These are phyloP conservation scores for Trichonephila inaurata DNA, from an alignment of 1,140 invertebrate genomes.

Conservation along the genomic window DNA sequence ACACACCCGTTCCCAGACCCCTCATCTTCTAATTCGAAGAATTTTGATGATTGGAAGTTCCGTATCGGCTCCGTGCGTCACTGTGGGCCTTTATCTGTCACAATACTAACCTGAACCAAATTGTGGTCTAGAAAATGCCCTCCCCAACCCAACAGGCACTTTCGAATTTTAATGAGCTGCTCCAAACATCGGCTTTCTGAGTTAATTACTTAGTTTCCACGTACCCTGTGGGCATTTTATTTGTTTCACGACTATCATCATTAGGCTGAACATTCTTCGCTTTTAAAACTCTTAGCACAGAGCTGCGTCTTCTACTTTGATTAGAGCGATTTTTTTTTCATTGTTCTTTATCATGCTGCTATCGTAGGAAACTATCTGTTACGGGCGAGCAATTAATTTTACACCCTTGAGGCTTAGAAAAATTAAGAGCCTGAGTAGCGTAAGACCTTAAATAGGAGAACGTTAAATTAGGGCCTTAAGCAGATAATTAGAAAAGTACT, in stretches of 20 bases:
- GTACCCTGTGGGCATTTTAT: constrained; percentile 73
- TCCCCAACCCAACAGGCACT: constrained; percentile 42
- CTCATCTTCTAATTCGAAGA: constrained; percentile 49
- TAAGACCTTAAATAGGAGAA: constrained; percentile 76
- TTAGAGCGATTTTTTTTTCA: constrained; percentile 66
- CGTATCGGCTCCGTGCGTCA: not conserved
- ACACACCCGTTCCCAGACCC: not conserved
- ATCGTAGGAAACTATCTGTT: constrained; percentile 66
- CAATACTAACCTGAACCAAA: constrained; percentile 37
- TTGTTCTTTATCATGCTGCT: constrained; percentile 57
- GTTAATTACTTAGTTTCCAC: constrained; percentile 76
- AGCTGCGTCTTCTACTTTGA: constrained; percentile 56
- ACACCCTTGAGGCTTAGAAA: constrained; percentile 71
- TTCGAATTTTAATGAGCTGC: constrained; percentile 75
- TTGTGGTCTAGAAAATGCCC: constrained; percentile 34
- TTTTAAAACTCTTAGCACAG: constrained; percentile 57
- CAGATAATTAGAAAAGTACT: constrained; percentile 76
- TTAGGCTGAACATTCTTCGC: constrained; percentile 56
- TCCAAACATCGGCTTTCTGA: constrained; percentile 72
- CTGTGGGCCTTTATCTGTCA: constrained; percentile 61
- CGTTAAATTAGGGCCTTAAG: constrained; percentile 73
- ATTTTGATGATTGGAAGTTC: constrained; percentile 8
- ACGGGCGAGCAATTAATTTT: constrained; percentile 75
- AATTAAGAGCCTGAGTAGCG: constrained; percentile 71
- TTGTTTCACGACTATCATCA: constrained; percentile 73